Evolutionary conservation across 2,888 invertebrate genomes (phyloP).

Genomic region (Lampropteryx suffumata): DNA sequence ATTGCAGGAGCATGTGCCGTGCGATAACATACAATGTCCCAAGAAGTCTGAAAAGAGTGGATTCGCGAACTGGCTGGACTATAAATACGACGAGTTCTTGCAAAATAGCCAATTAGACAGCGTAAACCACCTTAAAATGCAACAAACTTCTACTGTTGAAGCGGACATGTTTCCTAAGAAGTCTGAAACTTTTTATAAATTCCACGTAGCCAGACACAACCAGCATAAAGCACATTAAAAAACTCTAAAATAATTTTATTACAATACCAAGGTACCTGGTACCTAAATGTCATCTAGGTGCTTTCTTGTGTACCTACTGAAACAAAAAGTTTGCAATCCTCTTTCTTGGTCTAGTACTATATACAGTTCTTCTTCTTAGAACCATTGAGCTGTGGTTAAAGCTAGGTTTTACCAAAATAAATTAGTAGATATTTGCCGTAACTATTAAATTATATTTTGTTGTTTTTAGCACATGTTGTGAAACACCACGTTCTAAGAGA

Average conservation of each 20-base stretch:
- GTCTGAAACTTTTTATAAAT: conserved; percentile 16
- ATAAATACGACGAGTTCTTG: conserved; percentile 62
- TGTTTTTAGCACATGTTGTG: conserved; percentile 35
- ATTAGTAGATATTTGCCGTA: too few relatives aligned
- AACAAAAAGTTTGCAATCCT: too few relatives aligned
- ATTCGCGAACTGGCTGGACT: conserved; percentile 69
- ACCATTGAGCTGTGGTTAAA: too few relatives aligned
- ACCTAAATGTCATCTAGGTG: too few relatives aligned
- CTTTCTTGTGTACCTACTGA: too few relatives aligned
- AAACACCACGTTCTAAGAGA: conserved; percentile 30
- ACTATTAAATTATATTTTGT: neutral
- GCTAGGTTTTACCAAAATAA: too few relatives aligned
- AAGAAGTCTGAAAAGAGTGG: conserved; percentile 38
- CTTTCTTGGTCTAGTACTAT: too few relatives aligned
- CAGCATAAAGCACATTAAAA: too few relatives aligned
- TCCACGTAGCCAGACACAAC: too few relatives aligned
- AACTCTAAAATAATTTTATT: too few relatives aligned
- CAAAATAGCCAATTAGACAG: conserved; percentile 35
- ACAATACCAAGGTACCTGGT: too few relatives aligned
- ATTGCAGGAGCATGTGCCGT: conserved; percentile 41
- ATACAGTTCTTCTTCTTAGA: too few relatives aligned
- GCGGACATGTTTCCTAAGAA: conserved; percentile 14
- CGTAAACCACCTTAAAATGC: conserved; percentile 23
- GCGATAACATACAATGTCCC: conserved; percentile 18
- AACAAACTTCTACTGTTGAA: conserved; percentile 35